These are phyloP conservation scores for Speoplatyrhinus poulsoni DNA, from an alignment of 2,113 vertebrate species.

Conservation along the genomic window DNA sequence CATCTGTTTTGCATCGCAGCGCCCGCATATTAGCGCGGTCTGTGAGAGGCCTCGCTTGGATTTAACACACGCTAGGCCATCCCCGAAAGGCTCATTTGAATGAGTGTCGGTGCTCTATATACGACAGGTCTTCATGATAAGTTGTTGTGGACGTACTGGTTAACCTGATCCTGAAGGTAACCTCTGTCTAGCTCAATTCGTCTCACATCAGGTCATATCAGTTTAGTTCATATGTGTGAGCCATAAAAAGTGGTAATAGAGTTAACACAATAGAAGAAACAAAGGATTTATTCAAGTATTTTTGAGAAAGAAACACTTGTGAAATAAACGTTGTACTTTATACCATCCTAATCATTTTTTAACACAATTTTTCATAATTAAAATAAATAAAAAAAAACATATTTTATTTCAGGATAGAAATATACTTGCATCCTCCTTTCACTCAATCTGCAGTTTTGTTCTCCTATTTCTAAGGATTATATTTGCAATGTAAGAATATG, in stretches of 20 bases:
- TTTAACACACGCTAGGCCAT: conserved; percentile 42
- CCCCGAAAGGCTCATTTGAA: conserved; percentile 36
- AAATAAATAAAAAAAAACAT: too few species aligned
- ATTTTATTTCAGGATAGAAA: neutral
- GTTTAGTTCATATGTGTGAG: too few species aligned
- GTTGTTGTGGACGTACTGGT: too few species aligned
- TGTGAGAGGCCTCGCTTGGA: conserved; percentile 35
- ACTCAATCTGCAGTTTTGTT: neutral
- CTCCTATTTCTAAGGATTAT: conserved; percentile 10
- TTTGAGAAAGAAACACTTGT: too few species aligned
- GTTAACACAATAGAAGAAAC: too few species aligned
- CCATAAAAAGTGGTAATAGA: too few species aligned
- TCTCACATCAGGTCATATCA: too few species aligned
- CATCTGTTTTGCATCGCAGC: conserved; percentile 70
- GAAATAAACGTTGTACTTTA: neutral
- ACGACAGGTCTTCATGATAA: neutral
- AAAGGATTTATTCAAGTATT: too few species aligned
- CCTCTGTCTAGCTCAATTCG: too few species aligned
- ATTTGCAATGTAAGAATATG: conserved; percentile 3
- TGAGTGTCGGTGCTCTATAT: conserved; percentile 8
- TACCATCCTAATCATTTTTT: neutral
- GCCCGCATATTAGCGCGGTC: conserved; percentile 41
- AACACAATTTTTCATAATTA: too few species aligned
- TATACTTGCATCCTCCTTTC: neutral
- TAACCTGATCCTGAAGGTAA: too few species aligned